Conservation (phyloP, 2,797 vertebrate species). For the Amazonetta brasiliensis region DNA sequence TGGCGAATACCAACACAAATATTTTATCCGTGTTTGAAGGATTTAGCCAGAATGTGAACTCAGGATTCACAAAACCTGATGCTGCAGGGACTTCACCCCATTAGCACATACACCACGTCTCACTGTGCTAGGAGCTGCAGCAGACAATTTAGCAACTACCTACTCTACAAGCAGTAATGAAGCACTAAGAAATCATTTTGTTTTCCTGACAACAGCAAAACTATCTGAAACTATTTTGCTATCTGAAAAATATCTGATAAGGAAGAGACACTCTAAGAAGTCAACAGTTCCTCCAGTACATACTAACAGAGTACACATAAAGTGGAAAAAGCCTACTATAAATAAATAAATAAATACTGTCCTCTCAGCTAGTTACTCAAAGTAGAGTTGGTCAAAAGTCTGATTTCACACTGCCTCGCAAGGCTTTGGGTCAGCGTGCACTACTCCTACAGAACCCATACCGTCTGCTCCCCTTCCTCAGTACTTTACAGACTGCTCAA, state of each 20-base stretch:
- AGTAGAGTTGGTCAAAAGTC: constrained; percentile 28
- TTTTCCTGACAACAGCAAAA: constrained; percentile 48
- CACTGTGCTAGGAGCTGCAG: neutral
- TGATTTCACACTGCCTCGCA: constrained; percentile 22
- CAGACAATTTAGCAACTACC: neutral
- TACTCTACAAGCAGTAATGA: neutral
- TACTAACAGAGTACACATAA: neutral
- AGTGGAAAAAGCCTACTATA: neutral
- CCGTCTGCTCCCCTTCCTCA: neutral
- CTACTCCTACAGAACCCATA: neutral
- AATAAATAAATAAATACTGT: neutral
- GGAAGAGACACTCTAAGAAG: neutral
- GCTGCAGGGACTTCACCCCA: neutral
- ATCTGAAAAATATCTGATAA: constrained; percentile 34
- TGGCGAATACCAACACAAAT: neutral
- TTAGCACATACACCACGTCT: neutral
- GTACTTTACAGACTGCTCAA: neutral
- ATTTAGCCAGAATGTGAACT: neutral
- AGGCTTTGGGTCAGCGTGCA: constrained; percentile 42
- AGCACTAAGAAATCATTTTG: constrained; percentile 28
- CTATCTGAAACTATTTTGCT: neutral
- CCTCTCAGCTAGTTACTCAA: constrained; percentile 1
- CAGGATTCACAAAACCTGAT: neutral
- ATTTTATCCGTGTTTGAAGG: constrained; percentile 1
- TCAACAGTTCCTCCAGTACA: neutral